These are phyloP conservation scores for Cettia cetti DNA, from an alignment of 2,113 vertebrate genomes.

Conservation along the genomic window DNA sequence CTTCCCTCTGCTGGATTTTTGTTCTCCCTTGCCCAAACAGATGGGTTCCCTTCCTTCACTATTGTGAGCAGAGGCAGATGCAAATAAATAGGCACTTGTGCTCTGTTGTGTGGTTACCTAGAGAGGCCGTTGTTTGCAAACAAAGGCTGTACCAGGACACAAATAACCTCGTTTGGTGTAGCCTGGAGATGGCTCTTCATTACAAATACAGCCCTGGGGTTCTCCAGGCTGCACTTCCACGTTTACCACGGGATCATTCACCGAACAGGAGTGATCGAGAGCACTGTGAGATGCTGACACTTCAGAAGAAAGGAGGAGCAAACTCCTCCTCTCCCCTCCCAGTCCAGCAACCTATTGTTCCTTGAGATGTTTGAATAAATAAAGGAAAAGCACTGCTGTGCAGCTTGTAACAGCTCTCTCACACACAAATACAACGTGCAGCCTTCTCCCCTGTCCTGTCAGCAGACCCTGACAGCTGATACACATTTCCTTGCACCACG, in stretches of 20 bases:
- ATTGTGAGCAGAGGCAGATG: neutral
- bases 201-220: neutral
- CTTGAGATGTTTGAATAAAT: neutral
- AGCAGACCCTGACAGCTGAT: neutral
- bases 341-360: neutral
- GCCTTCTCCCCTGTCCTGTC: neutral
- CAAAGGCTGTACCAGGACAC: neutral
- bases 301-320: neutral
- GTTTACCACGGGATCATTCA: neutral
- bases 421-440: neutral
- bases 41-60: neutral
- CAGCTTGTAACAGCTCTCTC: neutral
- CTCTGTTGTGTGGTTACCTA: constrained; percentile 29
- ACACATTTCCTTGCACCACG: neutral
- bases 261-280: neutral
- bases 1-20: neutral
- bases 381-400: neutral
- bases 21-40: neutral
- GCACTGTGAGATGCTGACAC: neutral
- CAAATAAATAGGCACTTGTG: constrained; percentile 1
- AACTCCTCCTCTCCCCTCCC: neutral
- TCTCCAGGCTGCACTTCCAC: neutral
- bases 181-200: constrained; percentile 4
- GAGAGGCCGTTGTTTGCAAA: constrained; percentile 32
- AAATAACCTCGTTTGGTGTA: neutral